phyloP scores from a whole-genome alignment of 2,888 invertebrate genomes.

The Xestoiulus laeticollis region DNA sequence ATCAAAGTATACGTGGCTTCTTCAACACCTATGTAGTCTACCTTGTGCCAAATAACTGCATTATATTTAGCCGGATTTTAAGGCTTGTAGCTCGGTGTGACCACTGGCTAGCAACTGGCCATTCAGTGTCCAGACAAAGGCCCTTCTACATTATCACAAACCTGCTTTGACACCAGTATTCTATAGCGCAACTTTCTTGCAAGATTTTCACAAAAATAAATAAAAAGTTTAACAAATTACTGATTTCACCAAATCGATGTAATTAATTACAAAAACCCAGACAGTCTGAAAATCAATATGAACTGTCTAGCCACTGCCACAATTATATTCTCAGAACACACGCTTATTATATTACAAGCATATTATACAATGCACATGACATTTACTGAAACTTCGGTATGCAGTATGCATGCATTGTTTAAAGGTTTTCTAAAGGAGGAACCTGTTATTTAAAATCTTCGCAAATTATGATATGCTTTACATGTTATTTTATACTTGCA shows the following conservation, averaged over 20 bases:
- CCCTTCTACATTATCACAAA: neutral
- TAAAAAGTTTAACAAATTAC: neutral
- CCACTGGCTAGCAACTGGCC: neutral
- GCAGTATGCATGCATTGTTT: too few species aligned
- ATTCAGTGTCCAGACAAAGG: constrained; percentile 24
- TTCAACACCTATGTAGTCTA: constrained; percentile 49
- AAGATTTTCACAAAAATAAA: neutral
- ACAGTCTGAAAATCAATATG: neutral
- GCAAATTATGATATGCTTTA: too few species aligned
- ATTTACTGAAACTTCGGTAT: too few species aligned
- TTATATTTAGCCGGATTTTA: constrained; percentile 37
- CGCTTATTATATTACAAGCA: too few species aligned
- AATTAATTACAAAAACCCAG: neutral
- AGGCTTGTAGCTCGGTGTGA: neutral
- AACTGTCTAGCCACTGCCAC: neutral
- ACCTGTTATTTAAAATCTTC: too few species aligned
- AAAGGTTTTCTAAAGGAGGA: too few species aligned
- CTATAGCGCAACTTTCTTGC: neutral
- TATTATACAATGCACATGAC: too few species aligned
- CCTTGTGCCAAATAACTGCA: constrained; percentile 47
- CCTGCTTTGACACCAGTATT: neutral
- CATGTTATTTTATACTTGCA: too few species aligned
- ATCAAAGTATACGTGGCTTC: constrained; percentile 42
- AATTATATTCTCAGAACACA: neutral
- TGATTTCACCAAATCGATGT: neutral